These are phyloP conservation scores for Aradophagus sp. DNA, from an alignment of 1,140 invertebrate genomes.

Conservation along the genomic window DNA sequence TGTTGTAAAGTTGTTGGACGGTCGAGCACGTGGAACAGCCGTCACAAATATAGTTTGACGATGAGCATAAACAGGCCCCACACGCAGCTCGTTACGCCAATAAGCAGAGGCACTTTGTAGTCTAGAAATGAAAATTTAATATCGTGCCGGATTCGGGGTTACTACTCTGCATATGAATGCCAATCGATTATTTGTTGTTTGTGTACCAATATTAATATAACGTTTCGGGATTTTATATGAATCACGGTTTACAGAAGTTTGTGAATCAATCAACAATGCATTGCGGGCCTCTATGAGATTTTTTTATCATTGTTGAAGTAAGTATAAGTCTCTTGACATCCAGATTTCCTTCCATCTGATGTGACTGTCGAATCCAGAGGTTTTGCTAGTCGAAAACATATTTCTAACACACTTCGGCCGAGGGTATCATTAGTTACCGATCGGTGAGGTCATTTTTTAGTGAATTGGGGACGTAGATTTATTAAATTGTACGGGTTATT, in stretches of 20 bases:
- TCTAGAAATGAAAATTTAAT: slow-evolving; percentile 78
- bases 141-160: slow-evolving; percentile 69
- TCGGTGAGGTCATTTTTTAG: slow-evolving; percentile 2
- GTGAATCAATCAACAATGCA: slow-evolving; percentile 35
- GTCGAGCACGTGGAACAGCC: slow-evolving; percentile 70
- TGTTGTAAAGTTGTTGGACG: slow-evolving; percentile 71
- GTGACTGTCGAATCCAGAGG: too few species aligned
- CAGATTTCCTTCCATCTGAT: too few species aligned
- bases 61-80: slow-evolving; percentile 82
- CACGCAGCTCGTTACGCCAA: slow-evolving; percentile 82
- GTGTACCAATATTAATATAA: too few species aligned
- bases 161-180: slow-evolving; percentile 56
- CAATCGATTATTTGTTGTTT: slow-evolving; percentile 18
- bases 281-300: slow-evolving; percentile 43
- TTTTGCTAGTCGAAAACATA: too few species aligned
- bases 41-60: slow-evolving; percentile 83
- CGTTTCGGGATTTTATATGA: too few species aligned
- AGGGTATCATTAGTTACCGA: slow-evolving; percentile 32
- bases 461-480: slow-evolving; percentile 11
- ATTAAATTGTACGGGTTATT: slow-evolving; percentile 31
- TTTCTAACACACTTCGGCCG: neutral
- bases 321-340: too few species aligned
- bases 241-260: too few species aligned
- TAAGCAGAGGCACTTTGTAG: slow-evolving; percentile 81
- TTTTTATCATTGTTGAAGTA: slow-evolving; percentile 3